Base-by-base conservation (phyloP, 2,113 vertebrate species). In the Oryzias curvinotus region DNA sequence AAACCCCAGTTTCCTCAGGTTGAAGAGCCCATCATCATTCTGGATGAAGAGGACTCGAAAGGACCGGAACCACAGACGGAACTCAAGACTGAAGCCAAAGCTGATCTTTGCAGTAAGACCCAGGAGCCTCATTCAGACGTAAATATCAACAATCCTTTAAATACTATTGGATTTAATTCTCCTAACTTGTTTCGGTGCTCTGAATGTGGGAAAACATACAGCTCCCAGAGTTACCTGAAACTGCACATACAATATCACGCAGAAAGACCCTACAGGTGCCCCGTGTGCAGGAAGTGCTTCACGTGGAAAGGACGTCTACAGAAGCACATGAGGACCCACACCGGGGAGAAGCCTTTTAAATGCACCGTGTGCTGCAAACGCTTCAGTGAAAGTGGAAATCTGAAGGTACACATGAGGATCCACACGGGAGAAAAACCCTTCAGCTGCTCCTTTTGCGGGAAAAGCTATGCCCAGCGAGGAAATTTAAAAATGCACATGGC, bases 311-410 rank as follows among this genome's bases (percentile, higher is more conserved):
- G 59, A 62, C 8, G 77, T 72, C 1, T 70, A 17, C 43, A 21
- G 73, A 26, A 62, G 19, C 80, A 87, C 56, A 62, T 80, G 54
- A 77, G 60, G 42, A 62, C 72, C 66, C 85, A 82, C 57, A 60
- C 57, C 0, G 64, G 63, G 2, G 77, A 72, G 59, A 74, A 79
- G 30, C 79, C 72, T 0, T 70, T 78, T 16, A 45, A 5, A 17
- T 93, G 92, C 57, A 68, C 78, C 0, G 79, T 89, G 14, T 94
- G 92, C 0, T 90, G 91, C 7, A 91, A 91, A 75, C 72, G 78
- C 25, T 93, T 93, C 81, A 83, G 81, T 1, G 64, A 64, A 15
- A 80, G 67, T 1, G 77, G 68, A 1, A 49, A 64, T 2, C 53
- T 81, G 18, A 62, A 68, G 5, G 28, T 50, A 4, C 78, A 81